Percentiles rank a stretch among this genome's conserved stretches.
Evolutionary conservation across 2,797 vertebrate species (phyloP).

Genomic region (Sebastes alutus): DNA sequence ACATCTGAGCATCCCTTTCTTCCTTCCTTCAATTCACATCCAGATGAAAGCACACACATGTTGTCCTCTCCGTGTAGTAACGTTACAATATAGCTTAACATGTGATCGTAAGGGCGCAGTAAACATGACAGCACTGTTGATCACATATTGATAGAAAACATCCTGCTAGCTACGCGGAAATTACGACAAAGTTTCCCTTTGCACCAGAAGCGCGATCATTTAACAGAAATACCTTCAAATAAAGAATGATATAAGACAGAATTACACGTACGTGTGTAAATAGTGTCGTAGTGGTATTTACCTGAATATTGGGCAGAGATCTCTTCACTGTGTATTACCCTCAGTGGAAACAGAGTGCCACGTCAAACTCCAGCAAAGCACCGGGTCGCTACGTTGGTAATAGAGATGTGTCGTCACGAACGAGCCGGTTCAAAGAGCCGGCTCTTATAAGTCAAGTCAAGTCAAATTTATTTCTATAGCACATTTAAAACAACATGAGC

Average conservation of each 20-base stretch:
- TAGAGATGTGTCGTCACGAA: too few relatives aligned
- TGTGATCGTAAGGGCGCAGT: not conserved
- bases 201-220: not conserved
- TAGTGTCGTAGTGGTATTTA: slow-evolving; percentile 45
- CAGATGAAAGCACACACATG: not conserved
- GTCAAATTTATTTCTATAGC: too few relatives aligned
- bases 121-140: not conserved
- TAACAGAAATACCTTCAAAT: not conserved
- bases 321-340: slow-evolving; percentile 32
- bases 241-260: rapidly evolving
- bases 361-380: slow-evolving; percentile 82
- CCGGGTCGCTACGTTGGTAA: slow-evolving; percentile 59
- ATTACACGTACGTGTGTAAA: not conserved
- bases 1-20: slow-evolving; percentile 26
- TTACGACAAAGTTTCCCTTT: slow-evolving; percentile 55
- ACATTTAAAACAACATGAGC: too few relatives aligned
- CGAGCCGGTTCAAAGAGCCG: too few relatives aligned
- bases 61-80: not conserved
- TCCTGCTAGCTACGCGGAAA: slow-evolving; percentile 64
- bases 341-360: slow-evolving; percentile 80
- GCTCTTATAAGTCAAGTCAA: too few relatives aligned
- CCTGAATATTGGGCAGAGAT: slow-evolving; percentile 66
- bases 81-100: not conserved
- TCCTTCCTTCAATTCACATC: not conserved
- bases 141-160: slow-evolving; percentile 30